Conservation (phyloP, 1,140 invertebrate species). For the Capitella teleta region DNA sequence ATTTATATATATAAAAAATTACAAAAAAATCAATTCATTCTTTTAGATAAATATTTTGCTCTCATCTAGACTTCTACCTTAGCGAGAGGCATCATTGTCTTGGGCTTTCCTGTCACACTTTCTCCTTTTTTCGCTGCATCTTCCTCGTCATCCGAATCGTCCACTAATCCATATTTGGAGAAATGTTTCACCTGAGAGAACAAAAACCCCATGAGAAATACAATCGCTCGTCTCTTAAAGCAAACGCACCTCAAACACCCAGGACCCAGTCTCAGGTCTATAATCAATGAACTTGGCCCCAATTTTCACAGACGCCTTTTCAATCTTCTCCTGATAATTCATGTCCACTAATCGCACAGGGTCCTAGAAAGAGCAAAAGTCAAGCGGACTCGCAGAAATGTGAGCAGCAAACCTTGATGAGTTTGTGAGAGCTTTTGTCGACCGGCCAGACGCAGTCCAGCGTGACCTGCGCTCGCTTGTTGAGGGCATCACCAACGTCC, state of each 20-base stretch:
- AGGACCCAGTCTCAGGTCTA: conserved; percentile 84
- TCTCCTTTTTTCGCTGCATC: no score
- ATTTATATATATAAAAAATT: no score
- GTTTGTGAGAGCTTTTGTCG: conserved; percentile 67
- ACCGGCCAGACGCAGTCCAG: conserved; percentile 88
- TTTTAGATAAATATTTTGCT: no score
- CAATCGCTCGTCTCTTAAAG: neutral
- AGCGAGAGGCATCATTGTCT: no score
- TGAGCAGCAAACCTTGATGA: conserved; percentile 54
- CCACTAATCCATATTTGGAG: conserved; percentile 80
- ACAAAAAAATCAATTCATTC: no score
- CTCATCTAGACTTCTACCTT: no score
- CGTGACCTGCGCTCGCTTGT: conserved; percentile 79
- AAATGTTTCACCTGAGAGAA: conserved; percentile 76
- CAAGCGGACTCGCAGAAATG: neutral
- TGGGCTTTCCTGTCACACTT: no score
- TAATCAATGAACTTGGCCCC: conserved; percentile 88
- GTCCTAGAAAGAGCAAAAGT: conserved; percentile 39
- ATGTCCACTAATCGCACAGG: conserved; percentile 62
- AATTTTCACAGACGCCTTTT: conserved; percentile 71
- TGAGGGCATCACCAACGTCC: conserved; percentile 71
- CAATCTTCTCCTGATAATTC: conserved; percentile 78
- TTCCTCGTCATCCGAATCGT: conserved; percentile 79
- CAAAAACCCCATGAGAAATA: no score
- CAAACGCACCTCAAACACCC: conserved; percentile 55